A percentile compares a stretch with the other conserved stretches of the same genome.
Conservation (phyloP, 2,797 vertebrate species). For the Sus cebifrons region DNA sequence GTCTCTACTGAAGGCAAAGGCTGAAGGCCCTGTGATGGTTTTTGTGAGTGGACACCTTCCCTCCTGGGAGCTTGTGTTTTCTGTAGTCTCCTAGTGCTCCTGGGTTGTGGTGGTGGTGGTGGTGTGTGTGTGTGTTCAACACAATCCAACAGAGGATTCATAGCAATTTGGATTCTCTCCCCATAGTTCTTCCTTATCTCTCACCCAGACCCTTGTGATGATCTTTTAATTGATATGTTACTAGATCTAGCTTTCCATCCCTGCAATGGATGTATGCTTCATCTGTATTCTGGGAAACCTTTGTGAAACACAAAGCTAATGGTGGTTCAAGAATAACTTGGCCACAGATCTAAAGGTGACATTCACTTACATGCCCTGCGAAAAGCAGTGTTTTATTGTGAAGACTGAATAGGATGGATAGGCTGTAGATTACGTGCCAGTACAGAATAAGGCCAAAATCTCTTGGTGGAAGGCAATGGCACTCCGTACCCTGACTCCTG, state of each 20-base stretch:
- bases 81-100: neutral
- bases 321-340: conserved; percentile 5
- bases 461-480: neutral
- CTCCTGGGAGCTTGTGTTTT: neutral
- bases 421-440: neutral
- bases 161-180: neutral
- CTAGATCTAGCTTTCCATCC: neutral
- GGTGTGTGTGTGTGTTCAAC: neutral
- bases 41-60: neutral
- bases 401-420: neutral
- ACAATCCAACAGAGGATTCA: neutral
- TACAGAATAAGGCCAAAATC: neutral
- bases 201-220: neutral
- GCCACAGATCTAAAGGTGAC: neutral
- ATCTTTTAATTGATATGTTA: neutral
- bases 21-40: neutral
- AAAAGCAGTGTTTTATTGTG: neutral
- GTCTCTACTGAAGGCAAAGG: neutral
- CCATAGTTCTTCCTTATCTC: neutral
- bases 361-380: neutral
- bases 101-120: neutral
- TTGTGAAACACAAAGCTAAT: neutral
- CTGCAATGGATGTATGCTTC: neutral
- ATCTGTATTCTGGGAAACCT: conserved; percentile 1
- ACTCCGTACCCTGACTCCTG: neutral